phyloP scores from a whole-genome alignment of 2,797 vertebrate genomes.

The Lycodopsis pacificus region DNA sequence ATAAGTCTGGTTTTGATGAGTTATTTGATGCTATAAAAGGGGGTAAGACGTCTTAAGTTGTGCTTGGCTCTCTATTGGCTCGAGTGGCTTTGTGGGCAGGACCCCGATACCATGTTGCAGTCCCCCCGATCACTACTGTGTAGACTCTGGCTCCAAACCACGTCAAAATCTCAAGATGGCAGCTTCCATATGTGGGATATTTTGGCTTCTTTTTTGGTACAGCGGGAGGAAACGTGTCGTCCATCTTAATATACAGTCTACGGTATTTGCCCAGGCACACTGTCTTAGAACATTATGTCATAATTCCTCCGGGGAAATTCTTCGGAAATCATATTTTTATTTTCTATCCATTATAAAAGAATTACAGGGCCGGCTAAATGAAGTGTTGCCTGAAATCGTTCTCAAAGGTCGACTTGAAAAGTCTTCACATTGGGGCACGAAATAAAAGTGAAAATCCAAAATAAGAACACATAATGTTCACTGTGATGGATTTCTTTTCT shows the following conservation, averaged over 20 bases:
- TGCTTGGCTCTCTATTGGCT: no score
- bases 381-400: not conserved
- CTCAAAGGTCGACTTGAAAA: not conserved
- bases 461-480: not conserved
- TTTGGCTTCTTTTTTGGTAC: not conserved
- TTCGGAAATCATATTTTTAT: not conserved
- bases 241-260: not conserved
- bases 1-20: no score
- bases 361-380: not conserved
- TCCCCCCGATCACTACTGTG: no score
- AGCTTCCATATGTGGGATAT: not conserved
- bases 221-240: not conserved
- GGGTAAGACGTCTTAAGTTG: no score
- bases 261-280: not conserved
- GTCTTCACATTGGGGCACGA: not conserved
- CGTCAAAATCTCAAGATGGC: not conserved
- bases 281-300: not conserved
- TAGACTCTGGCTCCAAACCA: no score
- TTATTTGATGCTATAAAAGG: no score
- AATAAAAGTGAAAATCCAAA: not conserved
- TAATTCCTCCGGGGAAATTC: not conserved
- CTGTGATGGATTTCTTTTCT: not conserved
- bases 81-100: no score
- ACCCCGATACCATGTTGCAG: no score
- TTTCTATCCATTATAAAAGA: not conserved